Evolutionary conservation across 1,140 invertebrate genomes (phyloP).

Genomic region (Aphaenogaster floridana): DNA sequence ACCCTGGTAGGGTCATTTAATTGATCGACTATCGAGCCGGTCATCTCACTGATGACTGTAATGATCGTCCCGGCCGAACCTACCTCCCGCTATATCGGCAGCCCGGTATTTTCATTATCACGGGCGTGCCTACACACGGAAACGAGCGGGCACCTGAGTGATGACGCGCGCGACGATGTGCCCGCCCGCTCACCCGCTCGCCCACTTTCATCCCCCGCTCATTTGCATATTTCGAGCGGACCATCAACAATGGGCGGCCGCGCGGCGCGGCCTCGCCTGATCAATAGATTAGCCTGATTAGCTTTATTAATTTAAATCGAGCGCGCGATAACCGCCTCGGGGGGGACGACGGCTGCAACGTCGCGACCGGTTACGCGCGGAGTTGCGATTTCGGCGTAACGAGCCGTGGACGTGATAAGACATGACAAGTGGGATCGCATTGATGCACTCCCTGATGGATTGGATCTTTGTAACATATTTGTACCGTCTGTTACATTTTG

Average conservation of each 20-base stretch:
- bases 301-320: constrained; percentile 82
- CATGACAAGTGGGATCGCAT: background rate
- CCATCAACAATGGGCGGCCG: constrained; percentile 67
- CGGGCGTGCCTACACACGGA: constrained; percentile 56
- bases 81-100: constrained; percentile 71
- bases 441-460: background rate
- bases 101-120: constrained; percentile 83
- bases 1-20: constrained; percentile 74
- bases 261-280: constrained; percentile 31
- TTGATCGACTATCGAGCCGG: constrained; percentile 79
- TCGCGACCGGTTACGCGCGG: background rate
- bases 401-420: constrained; percentile 16
- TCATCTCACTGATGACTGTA: constrained; percentile 80
- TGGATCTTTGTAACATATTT: constrained; percentile 17
- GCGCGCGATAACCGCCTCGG: constrained; percentile 50
- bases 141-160: constrained; percentile 69
- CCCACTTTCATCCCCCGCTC: constrained; percentile 73
- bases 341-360: background rate
- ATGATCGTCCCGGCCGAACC: constrained; percentile 70
- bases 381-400: constrained; percentile 15
- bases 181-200: constrained; percentile 8
- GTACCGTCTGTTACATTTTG: background rate
- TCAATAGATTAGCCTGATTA: constrained; percentile 80
- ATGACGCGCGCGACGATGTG: constrained; percentile 70
- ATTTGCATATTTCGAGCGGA: constrained; percentile 81